Evolutionary conservation across 2,113 vertebrate genomes (phyloP).

Genomic region (Scomber scombrus): DNA sequence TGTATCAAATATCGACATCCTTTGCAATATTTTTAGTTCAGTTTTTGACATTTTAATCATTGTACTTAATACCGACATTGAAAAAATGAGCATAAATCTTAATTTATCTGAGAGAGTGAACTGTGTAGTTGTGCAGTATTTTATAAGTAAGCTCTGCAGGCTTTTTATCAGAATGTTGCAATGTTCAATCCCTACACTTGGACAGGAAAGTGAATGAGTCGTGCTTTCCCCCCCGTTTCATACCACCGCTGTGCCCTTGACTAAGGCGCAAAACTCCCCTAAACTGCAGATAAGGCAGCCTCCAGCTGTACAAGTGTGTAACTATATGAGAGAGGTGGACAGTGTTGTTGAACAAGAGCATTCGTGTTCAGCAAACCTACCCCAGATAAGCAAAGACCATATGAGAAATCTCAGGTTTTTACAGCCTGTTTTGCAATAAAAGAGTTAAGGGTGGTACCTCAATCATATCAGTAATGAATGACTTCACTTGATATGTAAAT

Average conservation of each 20-base stretch:
- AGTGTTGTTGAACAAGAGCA: not conserved
- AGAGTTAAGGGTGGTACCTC: too few species aligned
- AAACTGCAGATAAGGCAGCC: not conserved
- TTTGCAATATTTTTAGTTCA: not conserved
- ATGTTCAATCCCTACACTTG: not conserved
- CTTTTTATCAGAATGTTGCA: not conserved
- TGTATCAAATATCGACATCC: not conserved
- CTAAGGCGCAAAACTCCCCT: not conserved
- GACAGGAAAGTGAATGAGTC: too few species aligned
- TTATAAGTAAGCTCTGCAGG: not conserved
- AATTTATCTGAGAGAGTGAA: not conserved
- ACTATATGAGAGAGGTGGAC: too few species aligned
- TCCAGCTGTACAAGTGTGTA: not conserved
- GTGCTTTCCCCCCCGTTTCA: not conserved
- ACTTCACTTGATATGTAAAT: too few species aligned
- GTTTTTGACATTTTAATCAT: too few species aligned
- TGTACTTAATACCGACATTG: too few species aligned
- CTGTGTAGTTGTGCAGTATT: not conserved
- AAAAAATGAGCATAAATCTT: too few species aligned
- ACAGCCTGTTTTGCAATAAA: too few species aligned
- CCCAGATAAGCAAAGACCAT: too few species aligned
- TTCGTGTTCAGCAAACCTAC: not conserved
- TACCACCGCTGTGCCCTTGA: slow-evolving; percentile 4
- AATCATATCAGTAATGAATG: too few species aligned
- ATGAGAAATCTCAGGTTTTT: too few species aligned